Evolutionary conservation across 2,113 vertebrate genomes (phyloP), one percentile per base, ranked within the genome.

Genomic region (Lophura nycthemera): DNA sequence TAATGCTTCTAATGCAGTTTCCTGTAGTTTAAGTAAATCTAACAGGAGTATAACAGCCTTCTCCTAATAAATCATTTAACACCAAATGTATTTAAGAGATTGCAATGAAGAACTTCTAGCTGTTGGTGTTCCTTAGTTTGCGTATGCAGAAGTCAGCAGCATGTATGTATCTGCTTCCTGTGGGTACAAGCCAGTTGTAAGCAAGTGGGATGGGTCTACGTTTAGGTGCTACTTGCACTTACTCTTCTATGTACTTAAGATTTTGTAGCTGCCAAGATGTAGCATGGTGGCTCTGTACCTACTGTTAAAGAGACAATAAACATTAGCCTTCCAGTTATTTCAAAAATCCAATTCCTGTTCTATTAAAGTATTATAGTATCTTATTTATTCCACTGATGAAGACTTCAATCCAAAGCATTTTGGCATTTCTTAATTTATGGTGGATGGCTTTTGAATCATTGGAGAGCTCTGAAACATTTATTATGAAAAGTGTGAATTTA

Each of bases 1-100:
- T 78, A 89, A 93, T 96, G 92, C 96, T 97, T 93, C 95, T 96
- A 97, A 97, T 96, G 75, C 24, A 36, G 94, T 96, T 97, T 97
- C 95, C 85, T 96, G 83, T 77, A 79, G 86, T 86, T 95, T 69
- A 91, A 96, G 90, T 97, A 96, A 96, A 96, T 97, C 97, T 95
- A 89, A 96, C 95, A 86, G 94, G 94, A 96, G 94, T 96, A 76
- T 95, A 96, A 83, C 90, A 92, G 81, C 67, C 72, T 97, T 97
- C 92, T 95, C 93, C 71, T 88, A 89, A 70, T 97, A 97, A 97
- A 97, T 97, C 97, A 95, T 92, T 97, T 97, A 93, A n/a, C 70
- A 88, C 79, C 48, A 91, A 72, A 86, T 90, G n/a, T 78, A 52
- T 88, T 82, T 81, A 71, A 86, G 72, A 71, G 24, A 40, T 38